A percentile compares a stretch with the other conserved stretches of the same genome.
Conservation (phyloP, 2,113 vertebrate species). For the Serinus canaria region DNA sequence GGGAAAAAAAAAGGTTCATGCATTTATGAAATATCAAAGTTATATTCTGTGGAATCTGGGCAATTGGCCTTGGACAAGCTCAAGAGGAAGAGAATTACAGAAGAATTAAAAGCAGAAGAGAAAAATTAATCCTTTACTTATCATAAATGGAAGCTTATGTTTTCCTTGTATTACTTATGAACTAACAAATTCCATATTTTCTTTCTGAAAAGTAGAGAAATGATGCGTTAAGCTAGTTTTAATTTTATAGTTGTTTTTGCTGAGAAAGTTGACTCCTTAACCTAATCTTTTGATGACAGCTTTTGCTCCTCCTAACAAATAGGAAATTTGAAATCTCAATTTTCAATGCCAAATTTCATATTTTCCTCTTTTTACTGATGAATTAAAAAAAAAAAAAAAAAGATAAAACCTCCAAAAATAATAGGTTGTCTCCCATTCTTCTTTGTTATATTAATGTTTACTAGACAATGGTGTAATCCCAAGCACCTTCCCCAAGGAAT, state of each 20-base stretch:
- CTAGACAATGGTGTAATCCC: background rate
- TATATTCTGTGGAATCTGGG: background rate
- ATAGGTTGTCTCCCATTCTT: background rate
- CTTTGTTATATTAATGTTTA: background rate
- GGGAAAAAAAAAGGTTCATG: background rate
- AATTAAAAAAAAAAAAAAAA: background rate
- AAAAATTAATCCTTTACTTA: constrained; percentile 7
- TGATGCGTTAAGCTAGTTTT: background rate
- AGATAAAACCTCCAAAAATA: background rate
- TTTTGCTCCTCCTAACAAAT: background rate
- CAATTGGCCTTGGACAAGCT: background rate
- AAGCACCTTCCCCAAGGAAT: background rate
- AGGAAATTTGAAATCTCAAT: background rate
- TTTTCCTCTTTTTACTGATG: background rate
- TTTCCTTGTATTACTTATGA: background rate
- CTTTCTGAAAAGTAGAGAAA: background rate
- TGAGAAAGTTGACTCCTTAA: background rate
- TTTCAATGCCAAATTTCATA: background rate
- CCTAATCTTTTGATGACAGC: background rate
- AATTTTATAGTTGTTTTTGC: background rate
- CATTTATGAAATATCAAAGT: background rate
- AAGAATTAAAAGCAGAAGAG: constrained; percentile 29
- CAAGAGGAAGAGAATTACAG: background rate
- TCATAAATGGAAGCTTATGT: background rate
- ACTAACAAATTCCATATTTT: constrained; percentile 10